A percentile compares a stretch with the other conserved stretches of the same genome.
Conservation (phyloP, 2,888 invertebrate species). For the Cancer borealis region DNA sequence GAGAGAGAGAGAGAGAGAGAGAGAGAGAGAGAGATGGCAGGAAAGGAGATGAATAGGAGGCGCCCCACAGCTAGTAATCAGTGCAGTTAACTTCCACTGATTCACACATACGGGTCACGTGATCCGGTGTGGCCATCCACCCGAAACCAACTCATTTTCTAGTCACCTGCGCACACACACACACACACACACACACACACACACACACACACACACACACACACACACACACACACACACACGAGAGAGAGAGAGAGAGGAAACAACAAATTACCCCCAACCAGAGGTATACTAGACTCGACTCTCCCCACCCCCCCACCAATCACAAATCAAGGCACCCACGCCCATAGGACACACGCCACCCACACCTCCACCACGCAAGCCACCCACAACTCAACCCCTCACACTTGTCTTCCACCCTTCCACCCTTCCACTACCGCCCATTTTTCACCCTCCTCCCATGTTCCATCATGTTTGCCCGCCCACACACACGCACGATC, state of each 20-base stretch:
- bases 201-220: slow-evolving; percentile 31
- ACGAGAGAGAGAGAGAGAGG: neutral
- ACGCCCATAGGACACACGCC: neutral
- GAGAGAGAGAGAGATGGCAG: slow-evolving; percentile 23
- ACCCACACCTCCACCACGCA: neutral
- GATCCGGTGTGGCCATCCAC: neutral
- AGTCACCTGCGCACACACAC: slow-evolving; percentile 5
- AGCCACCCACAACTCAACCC: neutral
- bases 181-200: slow-evolving; percentile 40
- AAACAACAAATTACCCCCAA: slow-evolving; percentile 26
- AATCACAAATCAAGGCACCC: neutral
- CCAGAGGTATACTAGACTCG: neutral
- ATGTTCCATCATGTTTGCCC: neutral
- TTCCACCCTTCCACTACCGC: neutral
- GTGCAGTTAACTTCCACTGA: neutral
- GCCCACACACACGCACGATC: neutral
- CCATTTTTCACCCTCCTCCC: neutral
- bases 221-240: slow-evolving; percentile 20
- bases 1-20: slow-evolving; percentile 54
- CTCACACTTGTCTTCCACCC: neutral
- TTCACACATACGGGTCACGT: slow-evolving; percentile 16
- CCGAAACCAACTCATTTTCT: neutral
- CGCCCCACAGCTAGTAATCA: neutral
- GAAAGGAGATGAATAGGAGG: neutral
- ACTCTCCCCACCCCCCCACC: neutral